Conservation (phyloP, 2,797 vertebrate species). For the Psittacula derbiana region DNA sequence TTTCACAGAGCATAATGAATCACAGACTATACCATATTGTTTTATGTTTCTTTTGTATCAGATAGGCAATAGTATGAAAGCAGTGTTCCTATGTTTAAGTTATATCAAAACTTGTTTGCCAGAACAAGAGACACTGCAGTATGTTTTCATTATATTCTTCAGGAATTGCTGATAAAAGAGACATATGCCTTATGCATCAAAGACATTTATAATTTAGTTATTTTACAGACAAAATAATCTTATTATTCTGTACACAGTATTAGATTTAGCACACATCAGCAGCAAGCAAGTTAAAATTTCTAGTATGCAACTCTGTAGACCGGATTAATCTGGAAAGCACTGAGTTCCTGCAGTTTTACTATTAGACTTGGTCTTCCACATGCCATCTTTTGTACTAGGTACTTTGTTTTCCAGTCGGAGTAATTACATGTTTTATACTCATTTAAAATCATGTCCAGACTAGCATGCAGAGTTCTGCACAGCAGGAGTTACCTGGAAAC, state of each 20-base stretch:
- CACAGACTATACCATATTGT: neutral
- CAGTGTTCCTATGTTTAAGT: neutral
- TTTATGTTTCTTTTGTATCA: neutral
- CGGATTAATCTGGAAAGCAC: neutral
- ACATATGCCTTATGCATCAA: neutral
- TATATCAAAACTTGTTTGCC: neutral
- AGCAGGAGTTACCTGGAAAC: neutral
- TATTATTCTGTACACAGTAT: neutral
- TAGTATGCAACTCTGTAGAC: neutral
- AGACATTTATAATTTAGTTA: neutral
- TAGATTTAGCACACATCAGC: neutral
- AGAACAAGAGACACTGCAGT: neutral
- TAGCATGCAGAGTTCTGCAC: neutral
- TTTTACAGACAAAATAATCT: neutral
- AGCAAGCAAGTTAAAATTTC: conserved; percentile 10
- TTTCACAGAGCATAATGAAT: neutral
- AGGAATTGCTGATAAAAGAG: neutral
- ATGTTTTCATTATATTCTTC: neutral
- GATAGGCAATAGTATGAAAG: neutral
- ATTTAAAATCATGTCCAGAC: neutral
- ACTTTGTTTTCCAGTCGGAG: neutral
- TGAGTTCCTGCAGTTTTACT: neutral
- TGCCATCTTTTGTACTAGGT: neutral
- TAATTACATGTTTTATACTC: neutral
- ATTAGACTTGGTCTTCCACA: neutral